phyloP scores from a whole-genome alignment of 2,797 vertebrate genomes.

The Syngnathus rostellatus region DNA sequence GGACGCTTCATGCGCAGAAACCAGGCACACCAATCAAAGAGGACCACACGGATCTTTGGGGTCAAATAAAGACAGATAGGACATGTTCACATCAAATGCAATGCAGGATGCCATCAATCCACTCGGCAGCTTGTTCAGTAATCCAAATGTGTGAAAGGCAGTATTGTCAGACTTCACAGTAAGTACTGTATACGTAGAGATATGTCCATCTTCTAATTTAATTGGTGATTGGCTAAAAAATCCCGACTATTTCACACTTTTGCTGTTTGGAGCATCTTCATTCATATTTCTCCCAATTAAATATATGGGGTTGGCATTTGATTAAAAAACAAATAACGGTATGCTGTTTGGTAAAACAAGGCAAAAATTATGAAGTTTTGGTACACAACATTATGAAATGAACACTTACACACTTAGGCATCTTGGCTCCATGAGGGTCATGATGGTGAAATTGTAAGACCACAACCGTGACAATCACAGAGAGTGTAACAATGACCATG shows the following conservation, averaged over 20 bases:
- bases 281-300: not conserved
- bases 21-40: constrained; percentile 95
- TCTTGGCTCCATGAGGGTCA: constrained; percentile 67
- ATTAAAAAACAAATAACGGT: not conserved
- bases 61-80: constrained; percentile 3
- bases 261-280: no score
- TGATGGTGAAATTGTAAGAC: constrained; percentile 73
- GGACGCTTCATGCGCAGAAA: constrained; percentile 93
- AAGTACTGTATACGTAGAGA: no score
- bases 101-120: no score
- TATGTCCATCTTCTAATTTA: no score
- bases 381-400: not conserved
- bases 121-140: no score
- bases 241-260: no score
- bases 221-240: no score
- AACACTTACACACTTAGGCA: constrained; percentile 73
- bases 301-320: not conserved
- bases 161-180: no score
- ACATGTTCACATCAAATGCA: not conserved
- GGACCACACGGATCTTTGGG: constrained; percentile 81
- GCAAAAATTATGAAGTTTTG: not conserved
- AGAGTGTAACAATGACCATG: constrained; percentile 72
- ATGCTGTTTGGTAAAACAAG: not conserved
- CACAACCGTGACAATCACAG: constrained; percentile 70
- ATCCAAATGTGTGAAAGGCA: no score